phyloP scores from a whole-genome alignment of 1,140 invertebrate genomes.

The Drosophila neocordata region DNA sequence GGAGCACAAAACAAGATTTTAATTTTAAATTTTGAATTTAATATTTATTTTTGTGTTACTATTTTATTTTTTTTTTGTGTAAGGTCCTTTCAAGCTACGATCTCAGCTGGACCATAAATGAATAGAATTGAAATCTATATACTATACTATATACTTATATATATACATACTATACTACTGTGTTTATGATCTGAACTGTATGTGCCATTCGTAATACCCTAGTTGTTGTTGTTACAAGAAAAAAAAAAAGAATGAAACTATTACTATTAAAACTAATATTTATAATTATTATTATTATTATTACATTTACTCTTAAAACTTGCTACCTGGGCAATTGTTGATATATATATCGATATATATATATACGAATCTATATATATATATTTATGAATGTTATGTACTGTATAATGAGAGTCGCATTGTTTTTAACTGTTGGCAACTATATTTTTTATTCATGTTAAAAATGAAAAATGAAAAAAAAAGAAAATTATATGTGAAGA shows the following conservation, averaged over 20 bases:
- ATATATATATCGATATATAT: slow-evolving; percentile 69
- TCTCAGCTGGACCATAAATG: slow-evolving; percentile 35
- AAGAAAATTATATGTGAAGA: not conserved
- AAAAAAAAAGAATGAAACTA: slow-evolving; percentile 51
- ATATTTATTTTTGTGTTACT: slow-evolving; percentile 12
- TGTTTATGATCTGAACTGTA: slow-evolving; percentile 70
- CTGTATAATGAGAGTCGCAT: slow-evolving; percentile 43
- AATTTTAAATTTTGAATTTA: slow-evolving; percentile 28
- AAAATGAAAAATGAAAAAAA: slow-evolving; percentile 8
- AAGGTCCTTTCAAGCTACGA: slow-evolving; percentile 10
- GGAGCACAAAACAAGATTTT: slow-evolving; percentile 8
- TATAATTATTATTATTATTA: slow-evolving; percentile 46
- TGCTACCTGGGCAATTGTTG: slow-evolving; percentile 78
- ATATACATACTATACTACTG: slow-evolving; percentile 20
- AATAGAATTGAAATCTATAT: slow-evolving; percentile 24
- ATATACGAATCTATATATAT: slow-evolving; percentile 46
- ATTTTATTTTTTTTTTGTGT: not conserved
- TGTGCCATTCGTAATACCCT: slow-evolving; percentile 75
- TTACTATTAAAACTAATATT: slow-evolving; percentile 55
- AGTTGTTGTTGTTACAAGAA: slow-evolving; percentile 68
- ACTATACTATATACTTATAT: slow-evolving; percentile 38
- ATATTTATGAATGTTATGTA: slow-evolving; percentile 67
- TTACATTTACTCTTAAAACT: slow-evolving; percentile 66
- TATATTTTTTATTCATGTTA: slow-evolving; percentile 78
- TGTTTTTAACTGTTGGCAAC: slow-evolving; percentile 52